Conservation (phyloP, 2,797 vertebrate species). For the Petrocephalus sullivani region DNA sequence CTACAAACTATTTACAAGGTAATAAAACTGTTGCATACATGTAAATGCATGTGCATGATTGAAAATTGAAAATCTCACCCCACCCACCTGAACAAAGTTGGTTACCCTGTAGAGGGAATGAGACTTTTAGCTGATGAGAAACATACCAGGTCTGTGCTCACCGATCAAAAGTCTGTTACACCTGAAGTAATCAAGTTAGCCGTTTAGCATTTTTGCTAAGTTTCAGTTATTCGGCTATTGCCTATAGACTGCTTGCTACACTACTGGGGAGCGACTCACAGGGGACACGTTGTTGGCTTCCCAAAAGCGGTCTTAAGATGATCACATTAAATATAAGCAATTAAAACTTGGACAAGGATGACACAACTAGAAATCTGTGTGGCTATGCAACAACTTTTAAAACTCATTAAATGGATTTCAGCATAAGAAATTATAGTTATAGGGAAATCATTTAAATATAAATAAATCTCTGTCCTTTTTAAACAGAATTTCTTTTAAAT, state of each 20-base stretch:
- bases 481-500: not conserved
- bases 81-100: not conserved
- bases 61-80: not conserved
- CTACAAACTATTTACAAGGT: not conserved
- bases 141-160: not conserved
- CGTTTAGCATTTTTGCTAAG: not conserved
- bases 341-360: slow-evolving; percentile 1
- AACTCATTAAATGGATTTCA: not conserved
- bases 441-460: not conserved
- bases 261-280: not conserved
- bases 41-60: not conserved
- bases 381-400: not conserved
- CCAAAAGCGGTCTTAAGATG: not conserved
- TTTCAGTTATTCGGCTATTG: not conserved
- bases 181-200: not conserved
- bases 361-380: not conserved
- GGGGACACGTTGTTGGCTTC: not conserved
- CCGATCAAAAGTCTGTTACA: not conserved
- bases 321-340: slow-evolving; percentile 6
- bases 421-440: not conserved
- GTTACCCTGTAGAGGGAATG: not conserved
- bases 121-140: not conserved
- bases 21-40: not conserved
- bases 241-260: not conserved
- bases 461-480: not conserved